phyloP scores from a whole-genome alignment of 2,113 vertebrate species.

The Prunella fulvescens region DNA sequence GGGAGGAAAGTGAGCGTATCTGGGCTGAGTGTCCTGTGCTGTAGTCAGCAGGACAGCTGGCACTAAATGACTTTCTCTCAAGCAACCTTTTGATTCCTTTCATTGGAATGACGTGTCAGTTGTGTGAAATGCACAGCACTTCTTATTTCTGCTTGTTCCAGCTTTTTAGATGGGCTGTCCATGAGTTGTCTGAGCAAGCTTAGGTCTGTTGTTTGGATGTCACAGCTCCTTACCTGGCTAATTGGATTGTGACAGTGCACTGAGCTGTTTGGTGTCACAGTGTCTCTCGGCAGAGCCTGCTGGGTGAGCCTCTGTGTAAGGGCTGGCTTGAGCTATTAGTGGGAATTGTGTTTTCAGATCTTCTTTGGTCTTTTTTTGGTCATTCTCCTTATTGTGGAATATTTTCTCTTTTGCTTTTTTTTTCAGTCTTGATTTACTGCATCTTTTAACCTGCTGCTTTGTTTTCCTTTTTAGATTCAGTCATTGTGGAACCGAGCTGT shows the following conservation, averaged over 20 bases:
- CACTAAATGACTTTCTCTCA: neutral
- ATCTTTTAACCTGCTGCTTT: neutral
- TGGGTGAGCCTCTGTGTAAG: rapidly evolving
- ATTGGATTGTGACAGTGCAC: neutral
- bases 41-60: neutral
- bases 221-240: neutral
- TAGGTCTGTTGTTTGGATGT: neutral
- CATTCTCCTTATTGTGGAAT: neutral
- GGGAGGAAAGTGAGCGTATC: neutral
- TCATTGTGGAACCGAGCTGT: neutral
- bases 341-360: neutral
- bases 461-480: neutral
- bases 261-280: rapidly evolving
- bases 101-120: neutral
- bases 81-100: neutral
- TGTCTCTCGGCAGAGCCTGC: rapidly evolving
- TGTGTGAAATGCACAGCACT: neutral
- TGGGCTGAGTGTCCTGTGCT: neutral
- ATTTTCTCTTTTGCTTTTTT: neutral
- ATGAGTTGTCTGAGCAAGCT: neutral
- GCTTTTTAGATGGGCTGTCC: neutral
- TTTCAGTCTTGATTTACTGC: neutral
- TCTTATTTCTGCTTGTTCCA: neutral
- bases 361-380: neutral
- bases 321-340: neutral